Base-by-base conservation (phyloP, 2,888 invertebrate species). In the Tolmerus cingulatus region DNA sequence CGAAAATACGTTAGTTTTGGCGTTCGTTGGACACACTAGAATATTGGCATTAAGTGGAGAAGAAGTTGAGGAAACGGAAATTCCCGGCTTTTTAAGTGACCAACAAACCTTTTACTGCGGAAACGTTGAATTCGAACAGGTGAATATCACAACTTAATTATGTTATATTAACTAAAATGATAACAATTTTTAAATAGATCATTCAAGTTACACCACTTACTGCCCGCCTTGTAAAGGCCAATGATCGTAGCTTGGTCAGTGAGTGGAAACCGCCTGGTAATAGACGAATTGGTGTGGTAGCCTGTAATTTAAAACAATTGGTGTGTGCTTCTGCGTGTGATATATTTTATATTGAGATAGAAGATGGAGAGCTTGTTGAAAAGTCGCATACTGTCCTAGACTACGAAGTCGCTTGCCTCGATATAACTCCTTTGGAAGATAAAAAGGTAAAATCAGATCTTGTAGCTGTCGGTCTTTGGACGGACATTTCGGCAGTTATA, bases 61-160 rank as follows among this genome's bases (percentile, higher is more conserved):
- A 91, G 99, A 99, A 92, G 98, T 99, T 0, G 99, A 99, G 92
- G 99, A 99, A 93, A 98, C 98, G 0, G 98, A 98, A 90, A 96
- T 98, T 89, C 94, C 96, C 86, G 99, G 99, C 0, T 98, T 99
- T 91, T 95, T 97, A 37, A 95, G 97, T 2, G 97, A 98, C 90
- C 95, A 97, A 90, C 98, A 99, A 92, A 98, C 99, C 0, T 97
- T 99, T 91, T 97, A 95, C 91, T 98, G 98, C 88, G 97, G 97
- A 1, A 99, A 99, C 92, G 98, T 98, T 8, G 95, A 94, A 46
- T 94, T 95, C 90, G 95, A 97, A 90, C 97, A 98, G 91, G 95
- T 99, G 86, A 93, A 14, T 66, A 23, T 9, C 9, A 74, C 51
- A 46, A 74, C 51, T 37, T 51, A 46, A 4, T 1, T 14, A 16